These are phyloP conservation scores for Pandion haliaetus DNA, from an alignment of 2,113 vertebrate genomes.

Conservation along the genomic window DNA sequence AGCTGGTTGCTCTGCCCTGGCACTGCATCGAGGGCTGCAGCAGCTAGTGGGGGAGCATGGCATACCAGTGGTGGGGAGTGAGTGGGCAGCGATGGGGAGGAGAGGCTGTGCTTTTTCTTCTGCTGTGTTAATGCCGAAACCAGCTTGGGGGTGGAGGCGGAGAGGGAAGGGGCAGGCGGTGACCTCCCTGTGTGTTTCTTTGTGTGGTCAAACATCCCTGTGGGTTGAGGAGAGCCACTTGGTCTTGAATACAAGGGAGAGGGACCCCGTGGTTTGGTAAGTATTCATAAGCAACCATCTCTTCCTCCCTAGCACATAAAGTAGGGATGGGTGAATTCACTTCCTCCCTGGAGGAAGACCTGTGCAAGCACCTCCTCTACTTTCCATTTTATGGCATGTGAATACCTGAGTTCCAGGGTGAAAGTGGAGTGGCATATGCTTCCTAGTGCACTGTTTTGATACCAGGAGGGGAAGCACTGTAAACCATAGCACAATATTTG, in stretches of 20 bases:
- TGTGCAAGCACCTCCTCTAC: neutral
- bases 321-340: neutral
- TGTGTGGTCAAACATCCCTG: rapidly evolving
- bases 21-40: rapidly evolving
- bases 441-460: neutral
- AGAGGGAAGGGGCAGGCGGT: neutral
- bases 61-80: rapidly evolving
- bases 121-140: rapidly evolving
- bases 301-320: neutral
- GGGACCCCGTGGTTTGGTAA: rapidly evolving
- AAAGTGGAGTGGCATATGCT: neutral
- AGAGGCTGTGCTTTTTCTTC: neutral
- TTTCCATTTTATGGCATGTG: rapidly evolving
- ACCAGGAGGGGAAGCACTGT: neutral
- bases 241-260: neutral
- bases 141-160: neutral
- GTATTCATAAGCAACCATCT: rapidly evolving
- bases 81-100: neutral
- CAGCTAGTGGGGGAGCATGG: neutral
- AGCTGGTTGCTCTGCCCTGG: neutral
- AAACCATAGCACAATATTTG: constrained; percentile 47
- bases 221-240: neutral
- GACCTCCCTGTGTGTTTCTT: rapidly evolving
- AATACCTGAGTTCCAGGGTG: neutral
- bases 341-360: neutral